Evolutionary conservation across 2,888 invertebrate genomes (phyloP).

Genomic region (Protophormia terraenovae): DNA sequence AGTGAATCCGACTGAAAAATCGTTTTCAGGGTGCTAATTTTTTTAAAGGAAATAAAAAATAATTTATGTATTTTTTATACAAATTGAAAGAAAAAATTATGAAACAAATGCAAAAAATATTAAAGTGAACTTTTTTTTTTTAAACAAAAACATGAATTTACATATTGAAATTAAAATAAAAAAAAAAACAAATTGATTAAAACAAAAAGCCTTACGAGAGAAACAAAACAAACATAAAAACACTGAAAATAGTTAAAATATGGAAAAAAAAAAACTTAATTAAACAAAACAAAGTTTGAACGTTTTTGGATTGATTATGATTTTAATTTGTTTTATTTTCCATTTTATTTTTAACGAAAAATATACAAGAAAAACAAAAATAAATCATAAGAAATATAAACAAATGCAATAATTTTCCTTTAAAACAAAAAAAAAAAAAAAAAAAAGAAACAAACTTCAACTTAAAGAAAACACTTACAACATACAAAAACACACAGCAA

Average conservation of each 20-base stretch:
- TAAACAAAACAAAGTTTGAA: constrained; percentile 75
- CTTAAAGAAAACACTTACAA: constrained; percentile 19
- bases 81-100: constrained; percentile 62
- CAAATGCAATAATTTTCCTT: constrained; percentile 61
- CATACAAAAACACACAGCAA: constrained; percentile 39
- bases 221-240: constrained; percentile 55
- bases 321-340: constrained; percentile 29
- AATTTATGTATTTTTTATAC: constrained; percentile 54
- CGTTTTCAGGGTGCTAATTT: constrained; percentile 81
- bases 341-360: constrained; percentile 24
- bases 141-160: constrained; percentile 63
- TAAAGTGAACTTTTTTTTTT: constrained; percentile 57
- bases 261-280: constrained; percentile 26
- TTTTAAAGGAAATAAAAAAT: constrained; percentile 49
- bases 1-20: constrained; percentile 80
- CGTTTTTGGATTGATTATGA: constrained; percentile 79
- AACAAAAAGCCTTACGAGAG: constrained; percentile 62
- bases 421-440: constrained; percentile 24
- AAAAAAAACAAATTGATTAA: constrained; percentile 54
- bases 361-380: neutral
- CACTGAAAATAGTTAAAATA: constrained; percentile 40
- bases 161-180: constrained; percentile 63
- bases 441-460: constrained; percentile 31
- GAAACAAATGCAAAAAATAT: constrained; percentile 63
- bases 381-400: constrained; percentile 6